Percentiles rank a stretch among this genome's conserved stretches.
Conservation (phyloP, 1,140 invertebrate species). For the Anastrepha obliqua region DNA sequence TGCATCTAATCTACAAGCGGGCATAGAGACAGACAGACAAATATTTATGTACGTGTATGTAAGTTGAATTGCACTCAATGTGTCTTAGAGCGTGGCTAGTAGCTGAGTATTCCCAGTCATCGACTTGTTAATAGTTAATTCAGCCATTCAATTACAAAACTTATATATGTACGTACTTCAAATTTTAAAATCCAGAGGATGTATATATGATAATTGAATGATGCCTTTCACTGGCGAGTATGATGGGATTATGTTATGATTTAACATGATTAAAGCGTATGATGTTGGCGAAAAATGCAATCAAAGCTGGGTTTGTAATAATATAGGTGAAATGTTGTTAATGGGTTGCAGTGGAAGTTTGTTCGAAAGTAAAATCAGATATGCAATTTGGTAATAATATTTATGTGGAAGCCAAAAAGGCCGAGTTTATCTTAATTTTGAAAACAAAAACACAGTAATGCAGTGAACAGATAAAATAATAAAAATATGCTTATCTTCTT, state of each 20-base stretch:
- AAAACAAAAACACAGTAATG: no score
- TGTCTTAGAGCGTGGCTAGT: neutral
- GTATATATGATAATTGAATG: conserved; percentile 19
- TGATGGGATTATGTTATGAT: conserved; percentile 5
- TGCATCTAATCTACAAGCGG: neutral
- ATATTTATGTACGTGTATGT: neutral
- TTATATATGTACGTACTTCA: conserved; percentile 13
- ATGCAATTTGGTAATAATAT: no score
- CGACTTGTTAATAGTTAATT: neutral
- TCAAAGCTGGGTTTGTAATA: no score
- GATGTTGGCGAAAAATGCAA: no score
- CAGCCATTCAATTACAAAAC: conserved; percentile 2
- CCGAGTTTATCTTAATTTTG: no score
- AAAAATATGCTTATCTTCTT: no score
- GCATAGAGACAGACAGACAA: neutral
- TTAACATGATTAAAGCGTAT: neutral
- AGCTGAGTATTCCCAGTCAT: conserved; percentile 25
- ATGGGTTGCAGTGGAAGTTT: no score
- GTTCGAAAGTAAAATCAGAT: no score
- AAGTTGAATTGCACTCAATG: conserved; percentile 2
- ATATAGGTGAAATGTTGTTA: no score
- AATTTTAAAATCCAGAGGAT: neutral
- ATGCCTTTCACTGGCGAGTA: conserved; percentile 18
- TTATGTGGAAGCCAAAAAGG: no score
- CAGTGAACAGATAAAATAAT: no score